A percentile compares a stretch with the other conserved stretches of the same genome.
Evolutionary conservation across 2,113 vertebrate genomes (phyloP).

Genomic region (Gobius niger): DNA sequence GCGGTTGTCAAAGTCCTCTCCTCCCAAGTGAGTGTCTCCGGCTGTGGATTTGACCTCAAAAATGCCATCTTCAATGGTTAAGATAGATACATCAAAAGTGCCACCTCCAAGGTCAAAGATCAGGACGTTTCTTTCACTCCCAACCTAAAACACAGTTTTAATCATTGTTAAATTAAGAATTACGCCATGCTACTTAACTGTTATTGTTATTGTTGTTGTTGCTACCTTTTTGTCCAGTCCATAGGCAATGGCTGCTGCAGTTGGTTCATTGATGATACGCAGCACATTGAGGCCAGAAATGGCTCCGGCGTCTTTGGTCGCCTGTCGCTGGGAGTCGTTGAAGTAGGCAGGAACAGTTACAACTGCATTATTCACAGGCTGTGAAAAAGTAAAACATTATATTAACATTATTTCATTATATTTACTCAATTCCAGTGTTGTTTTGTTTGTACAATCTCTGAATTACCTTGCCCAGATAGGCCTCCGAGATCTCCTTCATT

Average conservation of each 20-base stretch:
- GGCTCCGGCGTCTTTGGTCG: slow-evolving; percentile 88
- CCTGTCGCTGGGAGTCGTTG: slow-evolving; percentile 90
- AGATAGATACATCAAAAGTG: slow-evolving; percentile 89
- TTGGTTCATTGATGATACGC: slow-evolving; percentile 91
- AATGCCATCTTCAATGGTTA: slow-evolving; percentile 93
- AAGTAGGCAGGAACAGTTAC: slow-evolving; percentile 91
- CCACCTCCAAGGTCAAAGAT: slow-evolving; percentile 92
- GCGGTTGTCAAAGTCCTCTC: slow-evolving; percentile 91
- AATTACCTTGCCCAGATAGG: slow-evolving; percentile 85
- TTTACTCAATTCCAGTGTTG: background rate
- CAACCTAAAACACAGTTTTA: slow-evolving; percentile 70
- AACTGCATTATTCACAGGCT: slow-evolving; percentile 84
- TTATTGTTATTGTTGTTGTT: background rate
- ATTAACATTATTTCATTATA: background rate
- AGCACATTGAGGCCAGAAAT: slow-evolving; percentile 88
- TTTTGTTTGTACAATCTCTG: background rate
- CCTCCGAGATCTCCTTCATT: slow-evolving; percentile 92
- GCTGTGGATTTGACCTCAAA: slow-evolving; percentile 92
- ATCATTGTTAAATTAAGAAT: background rate
- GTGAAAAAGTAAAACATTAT: slow-evolving; percentile 16
- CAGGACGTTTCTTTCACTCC: slow-evolving; percentile 86
- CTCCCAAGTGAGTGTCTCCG: slow-evolving; percentile 89
- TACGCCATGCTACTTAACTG: background rate
- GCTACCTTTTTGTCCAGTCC: slow-evolving; percentile 86
- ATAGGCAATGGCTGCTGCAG: slow-evolving; percentile 91